Evolutionary conservation across 2,888 invertebrate genomes (phyloP).

Genomic region (Sinotaia quadrata): DNA sequence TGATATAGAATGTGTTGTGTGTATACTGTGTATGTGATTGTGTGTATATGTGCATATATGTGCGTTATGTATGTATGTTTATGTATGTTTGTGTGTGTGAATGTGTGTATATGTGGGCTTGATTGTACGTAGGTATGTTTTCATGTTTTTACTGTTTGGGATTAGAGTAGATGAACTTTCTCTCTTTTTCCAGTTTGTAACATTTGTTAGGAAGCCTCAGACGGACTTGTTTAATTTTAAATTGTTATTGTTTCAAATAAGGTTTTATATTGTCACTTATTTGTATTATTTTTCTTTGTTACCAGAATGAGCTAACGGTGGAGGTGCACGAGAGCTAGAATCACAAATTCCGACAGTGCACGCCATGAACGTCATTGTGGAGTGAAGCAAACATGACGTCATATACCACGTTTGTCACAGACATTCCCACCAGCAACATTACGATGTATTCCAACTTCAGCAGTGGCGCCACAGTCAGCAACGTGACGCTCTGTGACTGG

Average conservation of each 20-base stretch:
- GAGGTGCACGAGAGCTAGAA: not conserved
- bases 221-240: not conserved
- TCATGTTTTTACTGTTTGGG: not conserved
- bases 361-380: not conserved
- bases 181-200: not conserved
- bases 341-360: not conserved
- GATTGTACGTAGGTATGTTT: too few species aligned
- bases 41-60: too few species aligned
- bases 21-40: not conserved
- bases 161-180: not conserved
- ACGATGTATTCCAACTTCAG: not conserved
- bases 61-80: too few species aligned
- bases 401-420: not conserved
- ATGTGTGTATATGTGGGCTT: too few species aligned
- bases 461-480: not conserved
- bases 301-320: too few species aligned
- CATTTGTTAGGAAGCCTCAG: too few species aligned
- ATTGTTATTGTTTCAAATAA: not conserved
- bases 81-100: too few species aligned
- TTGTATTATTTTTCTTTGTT: too few species aligned
- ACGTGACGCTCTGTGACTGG: constrained; percentile 24
- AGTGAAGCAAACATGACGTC: constrained; percentile 5
- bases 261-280: not conserved
- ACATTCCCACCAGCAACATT: not conserved
- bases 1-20: not conserved